A percentile compares a stretch with the other conserved stretches of the same genome.
Conservation (phyloP, 1,140 invertebrate species). For the Stegodyphus mimosarum region DNA sequence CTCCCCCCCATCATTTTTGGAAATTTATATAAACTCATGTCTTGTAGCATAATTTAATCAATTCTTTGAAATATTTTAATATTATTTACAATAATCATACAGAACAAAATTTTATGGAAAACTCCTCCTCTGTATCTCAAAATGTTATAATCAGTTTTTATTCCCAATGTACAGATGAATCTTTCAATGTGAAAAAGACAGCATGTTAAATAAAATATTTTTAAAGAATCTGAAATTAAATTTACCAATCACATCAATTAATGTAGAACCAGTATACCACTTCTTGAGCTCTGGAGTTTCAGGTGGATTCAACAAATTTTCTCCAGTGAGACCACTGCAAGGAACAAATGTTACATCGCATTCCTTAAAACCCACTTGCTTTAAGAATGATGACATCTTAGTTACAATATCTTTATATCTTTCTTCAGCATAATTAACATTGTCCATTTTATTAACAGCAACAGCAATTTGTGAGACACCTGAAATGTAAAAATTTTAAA, state of each 20-base stretch:
- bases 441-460: constrained; percentile 88
- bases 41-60: too few species aligned
- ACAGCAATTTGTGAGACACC: constrained; percentile 86
- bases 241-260: constrained; percentile 84
- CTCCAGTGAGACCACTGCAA: constrained; percentile 93
- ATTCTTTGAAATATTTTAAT: too few species aligned
- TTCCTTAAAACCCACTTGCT: constrained; percentile 94
- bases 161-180: too few species aligned
- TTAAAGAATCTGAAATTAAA: neutral
- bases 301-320: constrained; percentile 84
- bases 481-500: constrained; percentile 64
- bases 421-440: constrained; percentile 80
- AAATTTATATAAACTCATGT: too few species aligned
- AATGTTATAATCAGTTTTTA: too few species aligned
- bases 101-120: too few species aligned
- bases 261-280: constrained; percentile 89
- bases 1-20: too few species aligned
- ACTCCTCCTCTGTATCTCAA: too few species aligned
- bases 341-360: constrained; percentile 90
- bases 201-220: too few species aligned
- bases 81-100: too few species aligned
- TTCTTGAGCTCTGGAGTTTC: constrained; percentile 75
- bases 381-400: constrained; percentile 89
- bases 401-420: constrained; percentile 87
- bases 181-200: too few species aligned